Evolutionary conservation across 2,797 vertebrate species (phyloP).

Genomic region (Muscicapa comitata): DNA sequence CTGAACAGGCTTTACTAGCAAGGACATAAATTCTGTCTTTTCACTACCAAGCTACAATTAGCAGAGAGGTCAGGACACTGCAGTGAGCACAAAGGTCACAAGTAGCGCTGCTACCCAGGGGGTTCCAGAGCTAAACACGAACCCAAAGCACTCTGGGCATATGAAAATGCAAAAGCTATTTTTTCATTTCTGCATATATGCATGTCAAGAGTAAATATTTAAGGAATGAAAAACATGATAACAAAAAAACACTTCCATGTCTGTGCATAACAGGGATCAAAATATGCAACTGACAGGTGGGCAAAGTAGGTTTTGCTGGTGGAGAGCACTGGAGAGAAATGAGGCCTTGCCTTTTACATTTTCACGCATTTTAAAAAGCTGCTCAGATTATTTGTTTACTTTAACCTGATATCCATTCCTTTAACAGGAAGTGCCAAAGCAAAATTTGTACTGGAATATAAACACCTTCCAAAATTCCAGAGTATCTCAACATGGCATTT

Average conservation of each 20-base stretch:
- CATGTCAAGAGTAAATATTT: not conserved
- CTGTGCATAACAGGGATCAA: not conserved
- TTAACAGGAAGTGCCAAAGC: not conserved
- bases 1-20: constrained; percentile 13
- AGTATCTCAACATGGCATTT: not conserved
- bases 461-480: not conserved
- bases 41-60: constrained; percentile 1
- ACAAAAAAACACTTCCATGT: not conserved
- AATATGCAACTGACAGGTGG: not conserved
- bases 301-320: not conserved
- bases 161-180: not conserved
- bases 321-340: not conserved
- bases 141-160: not conserved
- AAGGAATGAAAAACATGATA: not conserved
- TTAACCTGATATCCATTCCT: not conserved
- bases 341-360: not conserved
- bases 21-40: constrained; percentile 19
- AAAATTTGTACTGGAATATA: not conserved
- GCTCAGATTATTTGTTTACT: not conserved
- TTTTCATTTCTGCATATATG: not conserved
- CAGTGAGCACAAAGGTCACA: constrained; percentile 3
- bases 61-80: not conserved
- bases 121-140: not conserved
- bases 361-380: not conserved
- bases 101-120: not conserved